Evolutionary conservation across 2,888 invertebrate species (phyloP).

Genomic region (Melanostoma mellinum): DNA sequence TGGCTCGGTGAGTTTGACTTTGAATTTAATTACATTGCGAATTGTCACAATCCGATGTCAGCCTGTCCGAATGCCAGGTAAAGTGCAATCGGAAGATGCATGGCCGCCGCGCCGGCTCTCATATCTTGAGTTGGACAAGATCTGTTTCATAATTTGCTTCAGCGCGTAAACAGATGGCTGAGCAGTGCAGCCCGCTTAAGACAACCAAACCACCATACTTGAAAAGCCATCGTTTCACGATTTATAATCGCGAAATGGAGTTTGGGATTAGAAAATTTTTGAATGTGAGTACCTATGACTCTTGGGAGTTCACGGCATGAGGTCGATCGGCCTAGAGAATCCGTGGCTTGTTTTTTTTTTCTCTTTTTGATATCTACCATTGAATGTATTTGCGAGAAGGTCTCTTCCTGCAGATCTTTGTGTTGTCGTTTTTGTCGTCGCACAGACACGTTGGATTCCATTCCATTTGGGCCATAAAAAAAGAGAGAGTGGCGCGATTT

Average conservation of each 20-base stretch:
- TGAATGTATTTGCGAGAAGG: conserved; percentile 31
- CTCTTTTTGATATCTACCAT: not conserved
- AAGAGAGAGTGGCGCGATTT: conserved; percentile 63
- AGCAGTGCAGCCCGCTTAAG: not conserved
- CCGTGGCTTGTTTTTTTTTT: conserved; percentile 17
- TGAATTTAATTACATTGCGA: conserved; percentile 64
- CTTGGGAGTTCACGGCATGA: conserved; percentile 69
- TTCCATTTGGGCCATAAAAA: conserved; percentile 46
- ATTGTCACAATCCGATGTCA: conserved; percentile 63
- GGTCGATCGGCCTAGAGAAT: conserved; percentile 65
- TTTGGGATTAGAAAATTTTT: conserved; percentile 41
- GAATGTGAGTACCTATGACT: conserved; percentile 54
- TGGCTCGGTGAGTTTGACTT: conserved; percentile 34
- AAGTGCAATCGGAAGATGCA: conserved; percentile 56
- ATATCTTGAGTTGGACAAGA: conserved; percentile 56
- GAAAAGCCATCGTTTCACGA: conserved; percentile 45
- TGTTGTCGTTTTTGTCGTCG: conserved; percentile 20
- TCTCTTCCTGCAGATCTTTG: conserved; percentile 37
- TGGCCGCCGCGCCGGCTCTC: conserved; percentile 33
- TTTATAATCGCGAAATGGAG: conserved; percentile 43
- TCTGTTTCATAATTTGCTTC: conserved; percentile 68
- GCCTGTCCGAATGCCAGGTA: conserved; percentile 39
- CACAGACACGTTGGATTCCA: conserved; percentile 41
- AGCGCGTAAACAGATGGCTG: conserved; percentile 63
- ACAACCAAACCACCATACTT: conserved; percentile 28